phyloP scores from a whole-genome alignment of 2,888 invertebrate species.

The Zeuzera pyrina region DNA sequence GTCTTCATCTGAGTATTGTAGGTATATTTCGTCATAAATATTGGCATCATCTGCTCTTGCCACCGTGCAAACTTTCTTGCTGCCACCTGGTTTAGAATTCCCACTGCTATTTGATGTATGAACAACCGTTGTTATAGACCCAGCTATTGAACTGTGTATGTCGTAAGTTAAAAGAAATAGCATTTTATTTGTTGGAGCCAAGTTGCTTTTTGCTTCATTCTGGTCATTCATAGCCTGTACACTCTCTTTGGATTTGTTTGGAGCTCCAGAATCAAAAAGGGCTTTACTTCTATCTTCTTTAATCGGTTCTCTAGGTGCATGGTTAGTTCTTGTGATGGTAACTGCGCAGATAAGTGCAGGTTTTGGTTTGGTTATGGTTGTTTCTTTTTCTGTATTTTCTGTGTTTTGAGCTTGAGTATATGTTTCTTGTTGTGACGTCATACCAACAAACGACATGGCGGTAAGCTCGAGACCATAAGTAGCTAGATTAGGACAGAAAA shows the following conservation, averaged over 20 bases:
- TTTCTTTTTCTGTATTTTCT: constrained; percentile 48
- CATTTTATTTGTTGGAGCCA: constrained; percentile 49
- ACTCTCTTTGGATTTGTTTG: constrained; percentile 44
- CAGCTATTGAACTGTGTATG: constrained; percentile 75
- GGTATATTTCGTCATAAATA: constrained; percentile 63
- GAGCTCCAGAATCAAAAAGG: constrained; percentile 49
- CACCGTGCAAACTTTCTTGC: constrained; percentile 62
- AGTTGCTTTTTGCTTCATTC: constrained; percentile 76
- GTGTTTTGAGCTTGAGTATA: constrained; percentile 44
- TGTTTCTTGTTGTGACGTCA: constrained; percentile 46
- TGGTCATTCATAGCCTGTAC: constrained; percentile 86
- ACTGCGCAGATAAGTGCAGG: constrained; percentile 59
- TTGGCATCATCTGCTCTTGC: constrained; percentile 48
- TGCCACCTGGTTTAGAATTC: constrained; percentile 66
- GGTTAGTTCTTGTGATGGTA: constrained; percentile 43
- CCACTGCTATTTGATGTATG: constrained; percentile 58
- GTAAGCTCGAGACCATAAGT: constrained; percentile 57
- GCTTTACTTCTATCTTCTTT: constrained; percentile 54
- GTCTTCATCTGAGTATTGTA: constrained; percentile 74
- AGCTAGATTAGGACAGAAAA: constrained; percentile 31
- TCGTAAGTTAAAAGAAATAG: constrained; percentile 79
- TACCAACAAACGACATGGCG: constrained; percentile 61
- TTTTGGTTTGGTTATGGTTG: constrained; percentile 40
- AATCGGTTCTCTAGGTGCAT: constrained; percentile 39
- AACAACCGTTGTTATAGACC: constrained; percentile 57